phyloP scores from a whole-genome alignment of 2,797 vertebrate genomes.

The Sus cebifrons region DNA sequence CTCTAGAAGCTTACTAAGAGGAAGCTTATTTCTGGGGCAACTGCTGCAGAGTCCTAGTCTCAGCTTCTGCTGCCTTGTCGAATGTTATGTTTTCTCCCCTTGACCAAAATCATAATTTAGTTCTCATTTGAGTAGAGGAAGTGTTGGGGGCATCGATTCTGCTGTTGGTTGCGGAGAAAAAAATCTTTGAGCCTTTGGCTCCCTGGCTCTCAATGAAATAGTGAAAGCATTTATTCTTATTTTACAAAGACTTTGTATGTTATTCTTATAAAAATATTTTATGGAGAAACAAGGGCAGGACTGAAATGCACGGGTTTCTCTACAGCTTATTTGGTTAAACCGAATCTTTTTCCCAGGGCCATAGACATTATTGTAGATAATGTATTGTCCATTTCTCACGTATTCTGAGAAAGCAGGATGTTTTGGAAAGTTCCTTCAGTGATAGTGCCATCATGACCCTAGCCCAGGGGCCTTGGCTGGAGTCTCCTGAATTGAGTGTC shows the following conservation, averaged over 20 bases:
- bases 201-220: not conserved
- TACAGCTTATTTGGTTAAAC: slow-evolving; percentile 56
- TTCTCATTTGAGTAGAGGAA: not conserved
- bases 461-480: not conserved
- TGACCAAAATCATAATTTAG: not conserved
- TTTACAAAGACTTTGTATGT: not conserved
- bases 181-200: not conserved
- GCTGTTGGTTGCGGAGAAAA: not conserved
- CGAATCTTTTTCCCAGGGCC: slow-evolving; percentile 22
- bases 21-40: not conserved
- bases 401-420: slow-evolving; percentile 63
- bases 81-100: not conserved
- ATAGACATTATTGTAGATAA: not conserved
- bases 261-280: slow-evolving; percentile 11
- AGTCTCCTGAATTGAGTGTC: not conserved
- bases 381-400: not conserved
- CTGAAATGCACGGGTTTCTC: not conserved
- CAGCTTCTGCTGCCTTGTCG: not conserved
- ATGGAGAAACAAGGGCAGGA: not conserved
- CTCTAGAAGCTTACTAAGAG: not conserved
- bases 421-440: not conserved
- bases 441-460: not conserved
- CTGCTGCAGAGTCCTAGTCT: not conserved
- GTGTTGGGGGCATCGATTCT: not conserved
- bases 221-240: not conserved